Evolutionary conservation across 2,797 vertebrate genomes (phyloP).

Genomic region (Sibirionetta formosa): DNA sequence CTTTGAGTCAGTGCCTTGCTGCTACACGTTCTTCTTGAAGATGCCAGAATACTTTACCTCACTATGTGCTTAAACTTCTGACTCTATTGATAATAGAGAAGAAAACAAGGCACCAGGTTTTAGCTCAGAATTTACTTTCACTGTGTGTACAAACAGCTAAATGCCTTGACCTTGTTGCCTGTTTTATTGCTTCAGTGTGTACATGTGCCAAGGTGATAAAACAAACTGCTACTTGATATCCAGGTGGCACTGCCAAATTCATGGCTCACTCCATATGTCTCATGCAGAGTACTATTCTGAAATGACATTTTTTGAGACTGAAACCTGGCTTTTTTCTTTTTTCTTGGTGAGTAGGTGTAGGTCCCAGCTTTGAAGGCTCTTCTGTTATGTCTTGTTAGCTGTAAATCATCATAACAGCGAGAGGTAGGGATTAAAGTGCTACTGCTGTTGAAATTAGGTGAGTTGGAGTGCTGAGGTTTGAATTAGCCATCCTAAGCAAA

Average conservation of each 20-base stretch:
- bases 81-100: neutral
- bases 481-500: neutral
- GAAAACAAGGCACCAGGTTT: neutral
- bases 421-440: neutral
- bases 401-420: neutral
- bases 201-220: conserved; percentile 56
- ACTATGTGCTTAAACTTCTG: neutral
- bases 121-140: conserved; percentile 45
- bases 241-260: conserved; percentile 46
- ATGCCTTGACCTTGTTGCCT: conserved; percentile 49
- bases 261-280: conserved; percentile 6
- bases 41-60: neutral
- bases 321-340: neutral
- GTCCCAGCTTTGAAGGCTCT: conserved; percentile 11
- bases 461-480: neutral
- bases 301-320: neutral
- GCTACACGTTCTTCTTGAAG: neutral
- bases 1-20: neutral
- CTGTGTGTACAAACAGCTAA: conserved; percentile 13
- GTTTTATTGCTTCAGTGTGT: conserved; percentile 31
- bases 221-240: conserved; percentile 60
- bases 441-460: neutral
- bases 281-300: conserved; percentile 27
- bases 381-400: neutral
- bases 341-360: neutral